Conservation (phyloP, 2,797 vertebrate species). For the Leuciscus waleckii region DNA sequence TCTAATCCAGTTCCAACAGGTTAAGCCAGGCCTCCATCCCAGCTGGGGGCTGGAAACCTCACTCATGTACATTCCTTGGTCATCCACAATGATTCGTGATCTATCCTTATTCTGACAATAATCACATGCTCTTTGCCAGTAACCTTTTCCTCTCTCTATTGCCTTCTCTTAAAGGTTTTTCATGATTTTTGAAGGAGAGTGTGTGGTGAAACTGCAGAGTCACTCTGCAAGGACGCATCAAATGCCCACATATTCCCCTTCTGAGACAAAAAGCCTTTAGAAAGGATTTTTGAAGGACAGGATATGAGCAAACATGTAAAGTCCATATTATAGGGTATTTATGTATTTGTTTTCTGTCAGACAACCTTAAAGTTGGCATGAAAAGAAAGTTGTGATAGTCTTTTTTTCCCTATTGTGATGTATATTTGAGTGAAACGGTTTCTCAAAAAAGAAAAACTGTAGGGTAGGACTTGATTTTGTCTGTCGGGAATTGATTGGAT, state of each 20-base stretch:
- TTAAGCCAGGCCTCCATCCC: slow-evolving; percentile 54
- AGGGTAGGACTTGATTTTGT: background rate
- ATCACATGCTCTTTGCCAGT: slow-evolving; percentile 62
- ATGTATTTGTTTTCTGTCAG: slow-evolving; percentile 13
- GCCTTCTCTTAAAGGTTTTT: slow-evolving; percentile 47
- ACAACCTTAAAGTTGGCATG: background rate
- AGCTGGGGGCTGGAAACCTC: slow-evolving; percentile 56
- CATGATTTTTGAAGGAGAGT: slow-evolving; percentile 53
- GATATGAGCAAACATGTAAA: slow-evolving; percentile 43
- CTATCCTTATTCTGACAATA: slow-evolving; percentile 58
- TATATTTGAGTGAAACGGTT: background rate
- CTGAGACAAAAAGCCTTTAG: slow-evolving; percentile 36
- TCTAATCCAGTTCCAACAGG: slow-evolving; percentile 60
- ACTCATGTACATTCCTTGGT: slow-evolving; percentile 56
- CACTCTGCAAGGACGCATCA: slow-evolving; percentile 47
- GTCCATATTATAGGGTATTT: slow-evolving; percentile 42
- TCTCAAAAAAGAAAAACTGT: background rate
- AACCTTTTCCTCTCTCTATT: slow-evolving; percentile 60
- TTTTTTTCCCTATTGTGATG: background rate
- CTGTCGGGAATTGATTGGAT: background rate
- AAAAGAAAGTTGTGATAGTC: background rate
- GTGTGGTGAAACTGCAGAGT: slow-evolving; percentile 55
- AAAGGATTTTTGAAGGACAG: slow-evolving; percentile 37
- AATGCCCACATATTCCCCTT: slow-evolving; percentile 27
- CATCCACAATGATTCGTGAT: slow-evolving; percentile 67